Base-by-base conservation (phyloP, 1,140 invertebrate species). In the Achatina immaculata region DNA sequence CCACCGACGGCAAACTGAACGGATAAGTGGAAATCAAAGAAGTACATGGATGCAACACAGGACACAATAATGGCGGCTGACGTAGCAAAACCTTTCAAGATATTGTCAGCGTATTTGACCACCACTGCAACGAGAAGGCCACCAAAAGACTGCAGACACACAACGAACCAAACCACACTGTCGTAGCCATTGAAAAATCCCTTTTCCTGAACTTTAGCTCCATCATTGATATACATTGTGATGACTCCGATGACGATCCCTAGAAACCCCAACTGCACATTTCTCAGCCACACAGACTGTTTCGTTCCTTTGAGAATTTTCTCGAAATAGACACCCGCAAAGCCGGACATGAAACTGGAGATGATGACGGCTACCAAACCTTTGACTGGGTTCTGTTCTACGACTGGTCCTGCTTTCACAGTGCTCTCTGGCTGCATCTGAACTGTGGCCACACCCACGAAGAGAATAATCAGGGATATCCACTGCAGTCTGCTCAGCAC, bases 251-350 rank as follows among this genome's bases (percentile, higher is more conserved):
- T 89, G 28, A 94, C 76, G 51, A 92, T 87, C 38, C 93, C 91
- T 83, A 94, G 91, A 66, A 93, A 84, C 34, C 93, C 92, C 31
- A 94, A 85, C 79, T 94, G 94, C 45, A 94, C 88, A 85, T 94
- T 94, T 71, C 94, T 84, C 40, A 94, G 91, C 92, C 98, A 99
- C 0, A 99, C 94, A 0, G 97, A 97, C 75, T 99, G 95, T 84
- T 97, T 95, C 1, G 97, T 96, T 31, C 88, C 92, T 91, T 90
- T 99, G 0, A 99, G 92, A 85, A 99, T 98, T 93, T 99, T 99
- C 90, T 99, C 98, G 92, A 99, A 99, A 90, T 98, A 99, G 83
- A 99, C 97, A 48, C 98, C 98, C 21, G 97, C 97, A 92, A 99
- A 99, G 9, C 98, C 98, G 36, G 97, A 99, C 45, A 99, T 92